Base-by-base conservation (phyloP, 1,140 invertebrate species). In the Drosophila pallidifrons region DNA sequence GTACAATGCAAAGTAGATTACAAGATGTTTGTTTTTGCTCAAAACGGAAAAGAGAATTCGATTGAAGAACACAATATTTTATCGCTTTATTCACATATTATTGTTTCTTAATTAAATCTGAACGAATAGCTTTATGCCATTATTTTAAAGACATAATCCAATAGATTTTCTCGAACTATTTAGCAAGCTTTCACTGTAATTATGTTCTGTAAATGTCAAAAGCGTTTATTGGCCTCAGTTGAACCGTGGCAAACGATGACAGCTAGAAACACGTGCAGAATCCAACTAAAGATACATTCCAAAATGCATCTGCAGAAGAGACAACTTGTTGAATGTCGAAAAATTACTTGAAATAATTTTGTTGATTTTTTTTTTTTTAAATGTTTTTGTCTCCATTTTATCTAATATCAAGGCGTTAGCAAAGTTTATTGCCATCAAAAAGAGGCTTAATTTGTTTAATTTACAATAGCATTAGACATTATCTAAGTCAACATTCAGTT, bases 141-240 rank as follows among this genome's bases (percentile, higher is more conserved):
- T 25, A 4, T 25, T 0, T 25, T 25, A 25, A 25, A 4, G 20
- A 25, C 20, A 0, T 4, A 25, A 25, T 25, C 20, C 3, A 25
- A 25, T 25, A 25, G 20, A 25, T 25, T 25, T 25, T 4, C 20
- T 25, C 3, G 20, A 25, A 25, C 20, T 25, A 25, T 25, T 25
- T 43, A 58, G 2, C 11, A 13, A 35, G 20, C 3, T 45, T 28
- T 64, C 58, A 41, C 54, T 58, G 59, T 49, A 20, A 28, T 69
- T 64, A 60, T 60, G 28, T 15, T 59, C 63, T 70, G 20, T 25
- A 79, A 78, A 85, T 65, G 75, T 57, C 65, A 76, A 58, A 73
- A 59, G 38, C 58, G 70, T 78, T 64, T 67, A 57, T 81, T 81
- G 64, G 78, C 77, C 66, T 65, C 63, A 69, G 32, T 16, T 61